phyloP scores from a whole-genome alignment of 2,113 vertebrate species.

The Dipodomys ordii region DNA sequence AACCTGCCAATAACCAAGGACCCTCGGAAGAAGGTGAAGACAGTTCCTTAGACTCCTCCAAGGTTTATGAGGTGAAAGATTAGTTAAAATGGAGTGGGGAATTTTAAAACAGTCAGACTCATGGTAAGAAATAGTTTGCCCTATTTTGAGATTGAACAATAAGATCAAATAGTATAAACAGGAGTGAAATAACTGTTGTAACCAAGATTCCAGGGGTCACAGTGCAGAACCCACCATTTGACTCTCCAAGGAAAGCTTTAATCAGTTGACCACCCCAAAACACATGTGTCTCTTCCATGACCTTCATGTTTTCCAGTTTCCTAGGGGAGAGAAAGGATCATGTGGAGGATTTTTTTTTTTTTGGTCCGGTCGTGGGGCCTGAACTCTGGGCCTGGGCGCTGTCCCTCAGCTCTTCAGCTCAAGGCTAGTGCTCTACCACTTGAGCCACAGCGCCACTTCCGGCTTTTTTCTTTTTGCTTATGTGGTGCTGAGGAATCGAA shows the following conservation, averaged over 20 bases:
- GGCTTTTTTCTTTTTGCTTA: too few species aligned
- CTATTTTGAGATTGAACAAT: slow-evolving; percentile 18
- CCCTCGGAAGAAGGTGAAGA: neutral
- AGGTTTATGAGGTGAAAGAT: slow-evolving; percentile 3
- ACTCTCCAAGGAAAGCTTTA: neutral
- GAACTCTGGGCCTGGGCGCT: too few species aligned
- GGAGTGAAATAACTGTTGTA: neutral
- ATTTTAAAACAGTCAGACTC: neutral
- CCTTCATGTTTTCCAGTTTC: neutral
- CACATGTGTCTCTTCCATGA: neutral
- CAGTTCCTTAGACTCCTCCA: neutral
- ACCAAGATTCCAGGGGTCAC: neutral
- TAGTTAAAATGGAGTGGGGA: neutral
- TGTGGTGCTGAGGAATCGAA: too few species aligned
- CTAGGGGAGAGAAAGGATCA: neutral
- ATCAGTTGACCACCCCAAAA: neutral
- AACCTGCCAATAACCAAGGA: neutral
- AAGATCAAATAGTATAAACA: neutral
- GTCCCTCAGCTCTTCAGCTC: too few species aligned
- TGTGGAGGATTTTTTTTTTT: neutral
- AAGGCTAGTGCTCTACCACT: too few species aligned
- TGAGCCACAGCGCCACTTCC: too few species aligned
- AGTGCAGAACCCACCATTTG: neutral
- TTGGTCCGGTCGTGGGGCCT: too few species aligned
- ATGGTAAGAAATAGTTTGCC: neutral